Conservation (phyloP, 2,797 vertebrate genomes). For the Coilia nasus region DNA sequence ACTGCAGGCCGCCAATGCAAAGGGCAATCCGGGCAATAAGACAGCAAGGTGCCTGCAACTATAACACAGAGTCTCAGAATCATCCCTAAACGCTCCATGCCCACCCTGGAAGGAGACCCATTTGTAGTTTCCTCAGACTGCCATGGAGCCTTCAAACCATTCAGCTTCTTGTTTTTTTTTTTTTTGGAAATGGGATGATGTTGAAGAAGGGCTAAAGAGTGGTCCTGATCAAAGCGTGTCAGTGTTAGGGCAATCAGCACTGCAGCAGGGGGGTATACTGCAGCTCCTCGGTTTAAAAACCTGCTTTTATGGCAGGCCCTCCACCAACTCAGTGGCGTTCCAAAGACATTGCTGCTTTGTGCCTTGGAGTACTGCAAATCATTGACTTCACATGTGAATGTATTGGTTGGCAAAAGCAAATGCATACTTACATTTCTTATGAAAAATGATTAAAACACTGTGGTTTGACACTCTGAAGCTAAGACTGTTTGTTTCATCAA, state of each 20-base stretch:
- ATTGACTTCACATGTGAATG: neutral
- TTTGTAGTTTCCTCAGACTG: conserved; percentile 22
- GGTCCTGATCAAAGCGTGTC: neutral
- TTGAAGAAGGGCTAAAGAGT: conserved; percentile 40
- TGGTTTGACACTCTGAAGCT: neutral
- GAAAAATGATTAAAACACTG: neutral
- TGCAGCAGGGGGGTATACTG: neutral
- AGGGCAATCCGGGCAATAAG: neutral
- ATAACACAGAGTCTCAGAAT: neutral
- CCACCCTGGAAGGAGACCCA: conserved; percentile 27
- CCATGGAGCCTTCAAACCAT: neutral
- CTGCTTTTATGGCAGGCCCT: neutral
- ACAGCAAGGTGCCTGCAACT: neutral
- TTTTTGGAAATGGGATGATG: conserved; percentile 39
- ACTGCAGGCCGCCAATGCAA: neutral
- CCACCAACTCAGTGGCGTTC: neutral
- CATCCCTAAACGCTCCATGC: neutral
- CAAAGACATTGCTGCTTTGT: conserved; percentile 18
- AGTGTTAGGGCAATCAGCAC: neutral
- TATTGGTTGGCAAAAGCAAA: neutral
- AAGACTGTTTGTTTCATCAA: neutral
- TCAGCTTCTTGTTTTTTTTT: neutral
- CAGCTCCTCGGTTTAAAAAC: neutral
- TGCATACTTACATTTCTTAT: neutral
- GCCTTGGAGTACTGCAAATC: conserved; percentile 7